Evolutionary conservation across 2,888 invertebrate genomes (phyloP).

Genomic region (Drosophila austrosaltans): DNA sequence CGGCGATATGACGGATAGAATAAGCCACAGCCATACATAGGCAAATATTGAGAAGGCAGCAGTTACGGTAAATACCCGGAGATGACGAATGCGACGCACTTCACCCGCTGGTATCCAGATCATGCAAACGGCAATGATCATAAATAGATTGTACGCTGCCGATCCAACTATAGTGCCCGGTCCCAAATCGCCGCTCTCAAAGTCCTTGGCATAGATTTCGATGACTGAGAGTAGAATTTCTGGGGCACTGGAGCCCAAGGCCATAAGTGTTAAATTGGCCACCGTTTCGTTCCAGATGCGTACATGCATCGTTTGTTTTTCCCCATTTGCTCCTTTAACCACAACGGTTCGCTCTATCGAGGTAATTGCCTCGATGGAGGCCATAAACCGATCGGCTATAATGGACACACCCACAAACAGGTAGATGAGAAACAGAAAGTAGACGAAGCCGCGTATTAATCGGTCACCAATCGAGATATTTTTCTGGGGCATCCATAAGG

Average conservation of each 20-base stretch:
- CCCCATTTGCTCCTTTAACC: conserved; percentile 94
- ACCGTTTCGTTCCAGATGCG: conserved; percentile 99
- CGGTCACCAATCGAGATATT: conserved; percentile 90
- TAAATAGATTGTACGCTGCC: conserved; percentile 99
- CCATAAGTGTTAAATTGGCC: conserved; percentile 99
- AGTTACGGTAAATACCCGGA: conserved; percentile 98
- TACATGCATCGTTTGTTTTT: conserved; percentile 94
- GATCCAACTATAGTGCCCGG: conserved; percentile 99
- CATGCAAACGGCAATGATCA: conserved; percentile 98
- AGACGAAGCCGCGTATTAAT: conserved; percentile 93
- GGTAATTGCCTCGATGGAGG: conserved; percentile 99
- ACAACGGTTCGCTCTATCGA: conserved; percentile 97
- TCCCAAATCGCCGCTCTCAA: conserved; percentile 97
- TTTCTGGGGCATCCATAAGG: conserved; percentile 93
- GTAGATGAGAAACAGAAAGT: conserved; percentile 94
- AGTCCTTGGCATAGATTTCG: conserved; percentile 97
- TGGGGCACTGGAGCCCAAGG: conserved; percentile 98
- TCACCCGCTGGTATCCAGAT: conserved; percentile 95
- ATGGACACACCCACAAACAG: conserved; percentile 99
- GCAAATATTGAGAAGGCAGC: conserved; percentile 99
- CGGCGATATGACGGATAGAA: conserved; percentile 93
- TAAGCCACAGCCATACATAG: conserved; percentile 98
- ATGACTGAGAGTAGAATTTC: conserved; percentile 99
- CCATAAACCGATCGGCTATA: conserved; percentile 99
- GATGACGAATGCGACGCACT: conserved; percentile 96